These are phyloP conservation scores for Mus pahari DNA, from an alignment of 2,113 vertebrate genomes.

Conservation along the genomic window DNA sequence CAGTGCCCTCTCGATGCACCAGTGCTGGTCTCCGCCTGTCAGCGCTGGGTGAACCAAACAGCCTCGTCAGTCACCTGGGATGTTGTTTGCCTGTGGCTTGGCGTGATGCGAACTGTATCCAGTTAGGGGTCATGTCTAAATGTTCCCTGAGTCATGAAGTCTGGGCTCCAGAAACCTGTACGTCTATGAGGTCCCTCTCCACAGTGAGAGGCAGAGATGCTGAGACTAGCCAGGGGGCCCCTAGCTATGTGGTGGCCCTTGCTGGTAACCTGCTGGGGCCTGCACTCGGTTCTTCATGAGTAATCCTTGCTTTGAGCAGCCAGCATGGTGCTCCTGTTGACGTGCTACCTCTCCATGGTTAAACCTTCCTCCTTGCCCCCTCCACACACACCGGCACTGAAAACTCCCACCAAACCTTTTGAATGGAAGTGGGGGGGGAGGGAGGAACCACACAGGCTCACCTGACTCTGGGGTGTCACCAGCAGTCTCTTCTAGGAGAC, in stretches of 20 bases:
- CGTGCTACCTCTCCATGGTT: not conserved
- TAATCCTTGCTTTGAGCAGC: not conserved
- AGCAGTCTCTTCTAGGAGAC: no score
- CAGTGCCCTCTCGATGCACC: not conserved
- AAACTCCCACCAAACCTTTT: not conserved
- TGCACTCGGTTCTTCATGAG: not conserved
- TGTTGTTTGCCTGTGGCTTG: not conserved
- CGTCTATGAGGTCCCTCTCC: not conserved
- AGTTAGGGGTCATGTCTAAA: not conserved
- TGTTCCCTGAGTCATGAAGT: accelerated
- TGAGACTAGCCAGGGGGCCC: accelerated
- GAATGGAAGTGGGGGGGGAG: not conserved
- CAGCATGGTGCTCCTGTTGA: not conserved
- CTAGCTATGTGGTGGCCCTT: accelerated
- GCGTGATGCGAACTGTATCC: accelerated
- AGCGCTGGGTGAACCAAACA: accelerated
- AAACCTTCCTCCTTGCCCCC: not conserved
- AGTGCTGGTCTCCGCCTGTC: not conserved
- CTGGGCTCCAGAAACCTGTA: not conserved
- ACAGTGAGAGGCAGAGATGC: not conserved
- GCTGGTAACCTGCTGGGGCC: not conserved
- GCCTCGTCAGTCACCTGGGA: not conserved
- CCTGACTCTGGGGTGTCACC: not conserved
- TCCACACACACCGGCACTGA: accelerated
- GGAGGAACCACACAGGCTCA: accelerated